phyloP scores from a whole-genome alignment of 2,888 invertebrate species.

The Hedychridium roseum region DNA sequence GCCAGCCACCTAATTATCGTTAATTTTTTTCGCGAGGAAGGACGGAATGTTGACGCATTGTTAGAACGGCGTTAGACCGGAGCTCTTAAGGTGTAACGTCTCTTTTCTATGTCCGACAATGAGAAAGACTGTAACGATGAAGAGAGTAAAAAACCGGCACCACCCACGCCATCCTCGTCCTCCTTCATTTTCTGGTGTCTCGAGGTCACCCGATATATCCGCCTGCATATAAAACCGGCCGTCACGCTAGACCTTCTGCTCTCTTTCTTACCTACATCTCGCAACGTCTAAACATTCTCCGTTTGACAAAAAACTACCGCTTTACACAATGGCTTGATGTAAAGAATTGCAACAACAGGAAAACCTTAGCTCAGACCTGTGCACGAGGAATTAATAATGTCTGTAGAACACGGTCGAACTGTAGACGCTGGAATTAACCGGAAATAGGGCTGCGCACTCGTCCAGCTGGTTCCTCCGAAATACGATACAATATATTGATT shows the following conservation, averaged over 20 bases:
- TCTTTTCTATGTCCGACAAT: background rate
- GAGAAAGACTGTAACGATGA: background rate
- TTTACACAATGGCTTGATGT: too few species aligned
- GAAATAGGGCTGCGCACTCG: constrained; percentile 19
- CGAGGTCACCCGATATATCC: constrained; percentile 54
- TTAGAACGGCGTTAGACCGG: too few species aligned
- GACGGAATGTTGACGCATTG: background rate
- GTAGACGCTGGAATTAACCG: too few species aligned
- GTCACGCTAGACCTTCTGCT: too few species aligned
- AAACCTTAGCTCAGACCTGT: too few species aligned
- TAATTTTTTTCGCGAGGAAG: background rate
- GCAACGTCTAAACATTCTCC: too few species aligned
- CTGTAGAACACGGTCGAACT: too few species aligned
- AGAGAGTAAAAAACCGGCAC: constrained; percentile 39
- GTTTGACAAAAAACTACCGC: too few species aligned
- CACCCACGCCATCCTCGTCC: constrained; percentile 52
- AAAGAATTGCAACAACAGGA: too few species aligned
- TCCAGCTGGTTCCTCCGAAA: constrained; percentile 24
- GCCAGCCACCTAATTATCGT: background rate
- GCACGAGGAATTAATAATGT: too few species aligned
- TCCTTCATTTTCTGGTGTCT: constrained; percentile 49
- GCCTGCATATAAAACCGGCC: constrained; percentile 21
- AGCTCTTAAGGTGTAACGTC: background rate
- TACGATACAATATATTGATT: constrained; percentile 19
- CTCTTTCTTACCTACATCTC: too few species aligned